Percentiles rank a stretch among this genome's conserved stretches.
Conservation (phyloP, 2,888 invertebrate genomes). For the Perdita meconis region DNA sequence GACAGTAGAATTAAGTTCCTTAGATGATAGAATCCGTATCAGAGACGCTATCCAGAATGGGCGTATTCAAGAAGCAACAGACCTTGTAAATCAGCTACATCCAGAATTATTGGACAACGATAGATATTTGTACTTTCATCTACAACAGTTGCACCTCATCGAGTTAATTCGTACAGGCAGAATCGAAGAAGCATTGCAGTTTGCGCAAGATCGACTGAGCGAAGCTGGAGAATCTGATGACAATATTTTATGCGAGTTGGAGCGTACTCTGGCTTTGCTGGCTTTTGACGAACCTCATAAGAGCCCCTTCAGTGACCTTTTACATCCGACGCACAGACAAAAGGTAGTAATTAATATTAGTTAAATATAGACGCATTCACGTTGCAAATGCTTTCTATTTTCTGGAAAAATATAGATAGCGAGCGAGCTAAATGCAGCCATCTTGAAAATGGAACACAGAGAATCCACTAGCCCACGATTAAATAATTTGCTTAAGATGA, state of each 20-base stretch:
- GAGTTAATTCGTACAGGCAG: constrained; percentile 94
- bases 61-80: constrained; percentile 95
- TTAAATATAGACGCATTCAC: no score
- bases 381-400: constrained; percentile 13
- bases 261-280: constrained; percentile 96
- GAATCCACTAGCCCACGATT: constrained; percentile 96
- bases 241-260: constrained; percentile 90
- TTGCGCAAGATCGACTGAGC: constrained; percentile 95
- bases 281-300: constrained; percentile 98
- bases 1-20: constrained; percentile 91
- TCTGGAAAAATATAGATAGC: constrained; percentile 89
- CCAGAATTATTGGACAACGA: constrained; percentile 98
- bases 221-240: constrained; percentile 95
- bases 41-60: constrained; percentile 97
- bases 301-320: constrained; percentile 97
- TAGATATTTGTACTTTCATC: constrained; percentile 96
- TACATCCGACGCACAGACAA: constrained; percentile 97
- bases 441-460: constrained; percentile 96
- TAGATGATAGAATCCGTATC: constrained; percentile 96
- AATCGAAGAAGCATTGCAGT: constrained; percentile 94
- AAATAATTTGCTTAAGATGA: constrained; percentile 95
- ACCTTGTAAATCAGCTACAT: constrained; percentile 96
- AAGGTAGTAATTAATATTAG: constrained; percentile 85
- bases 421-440: constrained; percentile 98
- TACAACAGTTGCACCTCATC: constrained; percentile 95